Base-by-base conservation (phyloP, 2,888 invertebrate genomes). In the Ormyrus rosae region DNA sequence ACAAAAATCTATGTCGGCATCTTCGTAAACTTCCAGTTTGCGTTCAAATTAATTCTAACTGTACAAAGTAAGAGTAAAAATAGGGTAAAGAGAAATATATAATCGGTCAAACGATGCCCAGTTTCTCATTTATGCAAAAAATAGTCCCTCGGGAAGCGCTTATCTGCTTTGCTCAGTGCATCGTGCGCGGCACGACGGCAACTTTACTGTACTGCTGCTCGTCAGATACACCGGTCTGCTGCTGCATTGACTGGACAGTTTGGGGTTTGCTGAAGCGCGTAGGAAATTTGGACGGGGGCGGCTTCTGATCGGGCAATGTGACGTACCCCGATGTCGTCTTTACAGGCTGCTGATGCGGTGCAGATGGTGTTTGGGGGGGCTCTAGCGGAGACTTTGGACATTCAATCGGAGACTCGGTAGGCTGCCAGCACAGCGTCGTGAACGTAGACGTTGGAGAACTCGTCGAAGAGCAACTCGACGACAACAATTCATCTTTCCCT, bases 121-220 rank as follows among this genome's bases (percentile, higher is more conserved):
- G 72, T n/a, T 81, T 78, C 72, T 76, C 78, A 53, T 48, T 48
- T 19, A 9, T 9, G n/a, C 51, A 13, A 64, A 45, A 51, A 60
- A 45, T 50, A 72, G 11, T 46, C 13, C 45, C 6, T 53, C 50
- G 9, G 11, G 7, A n/a, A 55, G 13, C 13, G 58, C 9, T 10
- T 55, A 46, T 13, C 10, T 50, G 13, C 9, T 48, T 50, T 11
- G 10, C n/a, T 78, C 84, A 89, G 82, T 89, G 87, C 78, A 88
- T 85, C 68, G 86, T 85, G 77, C 85, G 86, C 56, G 89, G 88
- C 76, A 87, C 87, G 72, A 88, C 87, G 50, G 88, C 87, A 64
- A 90, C 88, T 84, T 90, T 89, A 82, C 89, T 89, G 82, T 90
- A 90, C 67, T 88, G 88, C 63, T 89, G 88, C 51, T 90, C 89